phyloP scores from a whole-genome alignment of 2,113 vertebrate species.

The Brachyhypopomus gauderio region DNA sequence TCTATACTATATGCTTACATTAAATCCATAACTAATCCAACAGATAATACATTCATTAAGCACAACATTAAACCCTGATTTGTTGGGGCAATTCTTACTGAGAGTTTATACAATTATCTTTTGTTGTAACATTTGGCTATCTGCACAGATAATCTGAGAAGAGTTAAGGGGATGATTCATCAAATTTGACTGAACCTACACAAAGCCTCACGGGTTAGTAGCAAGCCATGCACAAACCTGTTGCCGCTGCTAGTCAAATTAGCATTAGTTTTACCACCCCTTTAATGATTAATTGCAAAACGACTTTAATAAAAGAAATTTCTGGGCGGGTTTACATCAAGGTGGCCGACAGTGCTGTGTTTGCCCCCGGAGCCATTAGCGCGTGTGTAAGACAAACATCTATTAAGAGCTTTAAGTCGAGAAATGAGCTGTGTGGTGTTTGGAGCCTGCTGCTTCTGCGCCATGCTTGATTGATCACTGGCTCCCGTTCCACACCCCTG shows the following conservation, averaged over 20 bases:
- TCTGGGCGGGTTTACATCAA: background rate
- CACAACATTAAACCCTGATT: background rate
- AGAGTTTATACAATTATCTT: background rate
- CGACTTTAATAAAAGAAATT: conserved; percentile 7
- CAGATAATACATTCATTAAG: background rate
- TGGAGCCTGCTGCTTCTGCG: conserved; percentile 32
- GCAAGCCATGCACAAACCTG: background rate
- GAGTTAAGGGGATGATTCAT: no score
- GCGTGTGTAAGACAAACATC: conserved; percentile 34
- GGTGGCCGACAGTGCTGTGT: background rate
- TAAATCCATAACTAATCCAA: no score
- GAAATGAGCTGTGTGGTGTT: conserved; percentile 55
- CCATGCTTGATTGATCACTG: conserved; percentile 61
- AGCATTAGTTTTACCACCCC: background rate
- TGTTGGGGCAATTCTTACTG: no score
- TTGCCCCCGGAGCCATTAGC: conserved; percentile 19
- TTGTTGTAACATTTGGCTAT: conserved; percentile 16
- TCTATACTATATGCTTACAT: background rate
- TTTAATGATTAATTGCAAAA: background rate
- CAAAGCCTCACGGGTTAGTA: background rate
- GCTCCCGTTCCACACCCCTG: conserved; percentile 56
- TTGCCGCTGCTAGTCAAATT: background rate
- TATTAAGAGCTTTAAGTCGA: conserved; percentile 51
- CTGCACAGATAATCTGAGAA: background rate
- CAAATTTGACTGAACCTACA: no score